These are phyloP conservation scores for Drosophila seclusa DNA, from an alignment of 2,888 invertebrate species.

Conservation along the genomic window DNA sequence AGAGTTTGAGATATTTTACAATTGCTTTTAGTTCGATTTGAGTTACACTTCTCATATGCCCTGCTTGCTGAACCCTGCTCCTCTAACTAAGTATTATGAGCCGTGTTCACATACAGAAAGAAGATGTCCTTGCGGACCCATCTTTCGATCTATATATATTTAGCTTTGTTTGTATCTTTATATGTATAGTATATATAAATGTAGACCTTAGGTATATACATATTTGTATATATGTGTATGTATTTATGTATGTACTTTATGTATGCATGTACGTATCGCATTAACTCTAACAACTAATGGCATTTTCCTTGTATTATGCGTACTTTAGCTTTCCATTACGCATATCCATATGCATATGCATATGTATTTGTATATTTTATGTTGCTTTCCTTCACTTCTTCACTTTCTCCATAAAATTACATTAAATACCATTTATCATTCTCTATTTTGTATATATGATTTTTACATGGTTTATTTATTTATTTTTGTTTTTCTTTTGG, in stretches of 20 bases:
- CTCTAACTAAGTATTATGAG: slow-evolving; percentile 30
- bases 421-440: slow-evolving; percentile 33
- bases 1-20: slow-evolving; percentile 65
- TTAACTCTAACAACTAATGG: slow-evolving; percentile 80
- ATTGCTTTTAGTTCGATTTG: slow-evolving; percentile 67
- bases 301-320: slow-evolving; percentile 72
- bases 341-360: slow-evolving; percentile 34
- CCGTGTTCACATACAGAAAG: slow-evolving; percentile 35
- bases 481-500: slow-evolving; percentile 15
- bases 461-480: slow-evolving; percentile 39
- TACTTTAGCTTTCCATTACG: slow-evolving; percentile 40
- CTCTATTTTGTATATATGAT: slow-evolving; percentile 27
- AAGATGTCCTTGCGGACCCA: slow-evolving; percentile 13
- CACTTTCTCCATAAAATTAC: slow-evolving; percentile 35
- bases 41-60: slow-evolving; percentile 35
- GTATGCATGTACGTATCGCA: slow-evolving; percentile 53
- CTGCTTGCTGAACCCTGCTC: slow-evolving; percentile 24
- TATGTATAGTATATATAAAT: slow-evolving; percentile 3
- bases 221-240: slow-evolving; percentile 4
- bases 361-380: slow-evolving; percentile 40
- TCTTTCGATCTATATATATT: slow-evolving; percentile 3
- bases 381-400: neutral
- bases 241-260: slow-evolving; percentile 7
- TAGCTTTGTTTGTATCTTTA: neutral
- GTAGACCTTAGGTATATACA: slow-evolving; percentile 21